These are phyloP conservation scores for Telenomus remus DNA, from an alignment of 1,140 invertebrate genomes.

Conservation along the genomic window DNA sequence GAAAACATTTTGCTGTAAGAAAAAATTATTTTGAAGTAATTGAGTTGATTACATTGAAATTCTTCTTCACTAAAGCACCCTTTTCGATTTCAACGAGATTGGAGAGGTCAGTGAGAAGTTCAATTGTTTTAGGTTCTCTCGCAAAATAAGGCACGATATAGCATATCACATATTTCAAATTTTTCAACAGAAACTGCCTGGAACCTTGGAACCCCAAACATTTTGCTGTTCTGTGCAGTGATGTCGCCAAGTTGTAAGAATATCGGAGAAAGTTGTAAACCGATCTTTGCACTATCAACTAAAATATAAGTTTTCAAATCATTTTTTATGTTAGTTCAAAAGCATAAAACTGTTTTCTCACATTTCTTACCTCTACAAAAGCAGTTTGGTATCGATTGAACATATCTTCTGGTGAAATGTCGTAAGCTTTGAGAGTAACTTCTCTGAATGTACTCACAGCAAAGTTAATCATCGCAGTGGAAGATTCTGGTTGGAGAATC, in stretches of 20 bases:
- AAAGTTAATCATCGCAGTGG: constrained; percentile 72
- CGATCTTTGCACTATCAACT: constrained; percentile 77
- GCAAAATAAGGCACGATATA: constrained; percentile 78
- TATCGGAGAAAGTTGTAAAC: constrained; percentile 77
- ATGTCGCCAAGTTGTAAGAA: constrained; percentile 70
- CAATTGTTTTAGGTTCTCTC: constrained; percentile 73
- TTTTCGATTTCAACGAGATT: constrained; percentile 77
- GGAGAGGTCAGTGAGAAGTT: constrained; percentile 79
- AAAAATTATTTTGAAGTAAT: too few species aligned
- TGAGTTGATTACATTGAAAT: constrained; percentile 59
- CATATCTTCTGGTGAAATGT: constrained; percentile 77
- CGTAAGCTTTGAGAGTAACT: constrained; percentile 76
- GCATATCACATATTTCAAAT: constrained; percentile 78
- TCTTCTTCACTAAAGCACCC: constrained; percentile 77
- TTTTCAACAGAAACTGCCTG: constrained; percentile 78
- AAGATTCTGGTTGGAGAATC: constrained; percentile 79
- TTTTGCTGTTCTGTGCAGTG: constrained; percentile 74
- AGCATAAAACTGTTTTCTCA: too few species aligned
- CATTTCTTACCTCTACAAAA: constrained; percentile 73
- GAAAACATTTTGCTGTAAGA: too few species aligned
- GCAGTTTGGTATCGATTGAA: constrained; percentile 82
- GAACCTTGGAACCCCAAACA: constrained; percentile 78
- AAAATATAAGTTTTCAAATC: constrained; percentile 27
- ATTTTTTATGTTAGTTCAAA: constrained; percentile 8
- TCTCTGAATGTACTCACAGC: constrained; percentile 78